Base-by-base conservation (phyloP, 2,888 invertebrate genomes). In the Anarsia innoxiella region DNA sequence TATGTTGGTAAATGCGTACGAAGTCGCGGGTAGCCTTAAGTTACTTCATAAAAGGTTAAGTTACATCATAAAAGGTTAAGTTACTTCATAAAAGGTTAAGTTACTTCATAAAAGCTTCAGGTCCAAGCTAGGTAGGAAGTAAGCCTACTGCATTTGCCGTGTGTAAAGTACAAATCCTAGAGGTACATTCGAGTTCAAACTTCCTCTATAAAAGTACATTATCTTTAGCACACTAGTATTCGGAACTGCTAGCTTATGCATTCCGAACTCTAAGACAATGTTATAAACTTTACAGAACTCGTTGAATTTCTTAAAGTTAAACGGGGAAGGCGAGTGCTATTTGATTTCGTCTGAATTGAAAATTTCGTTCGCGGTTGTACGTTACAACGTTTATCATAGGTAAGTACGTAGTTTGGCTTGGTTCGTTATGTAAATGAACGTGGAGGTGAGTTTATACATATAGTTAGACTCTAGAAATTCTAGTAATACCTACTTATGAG, bases 301-400 rank as follows among this genome's bases (percentile, higher is more conserved):
- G 50, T 59, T 51, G 54, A 56, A 56, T 61, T 68, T 56, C 53
- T 49, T 49, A 42, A 56, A 65, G 56, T 64, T 59, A 63, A 67
- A 55, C 52, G 48, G 53, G 62, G 63, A 65, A 54, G 48, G 60
- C 48, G 49, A 53, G 46, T 45, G 53, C 54, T 64, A 56, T 72
- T 73, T 71, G 66, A 71, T 65, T 71, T 71, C 49, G 54, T 44
- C 40, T 31, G 59, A 63, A 68, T 66, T 61, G 59, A 64, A 67
- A 63, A 62, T 65, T 64, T 60, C 51, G 45, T 45, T 53, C 42
- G 42, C 38, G 45, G 52, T 44, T 53, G 46, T 51, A 47, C 36
- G 47, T 46, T n/a, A n/a, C n/a, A 36, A 8, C 10, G 2, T 12
- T 28, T 11, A 5, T n/a, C n/a, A n/a, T n/a, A n/a, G n/a, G n/a